A percentile compares a stretch with the other conserved stretches of the same genome.
Conservation (phyloP, 2,888 invertebrate species). For the Meiosimyza decipiens region DNA sequence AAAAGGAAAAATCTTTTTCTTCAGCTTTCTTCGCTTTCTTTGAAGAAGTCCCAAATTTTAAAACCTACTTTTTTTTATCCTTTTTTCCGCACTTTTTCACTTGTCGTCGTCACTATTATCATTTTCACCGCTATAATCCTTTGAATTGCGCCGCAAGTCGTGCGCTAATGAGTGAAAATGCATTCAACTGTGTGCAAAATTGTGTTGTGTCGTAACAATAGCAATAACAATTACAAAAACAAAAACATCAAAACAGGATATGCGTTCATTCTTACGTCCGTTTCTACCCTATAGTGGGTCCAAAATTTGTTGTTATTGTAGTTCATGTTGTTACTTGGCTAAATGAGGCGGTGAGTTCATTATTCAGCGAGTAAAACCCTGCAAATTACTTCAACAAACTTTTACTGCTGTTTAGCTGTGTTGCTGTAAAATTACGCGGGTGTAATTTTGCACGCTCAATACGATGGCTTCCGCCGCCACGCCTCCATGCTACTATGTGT, state of each 20-base stretch:
- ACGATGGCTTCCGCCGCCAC: neutral
- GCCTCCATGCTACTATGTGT: no score
- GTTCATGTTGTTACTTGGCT: no score
- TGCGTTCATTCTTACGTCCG: conserved; percentile 42
- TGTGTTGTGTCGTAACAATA: conserved; percentile 42
- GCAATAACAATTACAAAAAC: neutral
- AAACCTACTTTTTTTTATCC: no score
- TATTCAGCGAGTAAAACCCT: conserved; percentile 45
- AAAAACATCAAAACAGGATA: conserved; percentile 23
- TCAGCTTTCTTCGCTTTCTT: no score
- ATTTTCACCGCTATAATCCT: no score
- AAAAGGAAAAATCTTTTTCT: no score
- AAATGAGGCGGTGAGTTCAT: conserved; percentile 53
- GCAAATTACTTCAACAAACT: conserved; percentile 50
- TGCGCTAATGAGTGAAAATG: conserved; percentile 44
- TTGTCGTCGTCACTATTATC: no score
- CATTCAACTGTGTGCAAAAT: conserved; percentile 57
- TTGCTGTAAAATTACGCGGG: conserved; percentile 22
- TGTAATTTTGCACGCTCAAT: neutral
- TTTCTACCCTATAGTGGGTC: no score
- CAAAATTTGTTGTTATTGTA: no score
- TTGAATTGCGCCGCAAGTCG: neutral
- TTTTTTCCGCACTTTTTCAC: no score
- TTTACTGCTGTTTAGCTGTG: conserved; percentile 37
- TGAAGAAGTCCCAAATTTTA: no score